A percentile compares a stretch with the other conserved stretches of the same genome.
Evolutionary conservation across 2,797 vertebrate genomes (phyloP).

Genomic region (Vireo griseus): DNA sequence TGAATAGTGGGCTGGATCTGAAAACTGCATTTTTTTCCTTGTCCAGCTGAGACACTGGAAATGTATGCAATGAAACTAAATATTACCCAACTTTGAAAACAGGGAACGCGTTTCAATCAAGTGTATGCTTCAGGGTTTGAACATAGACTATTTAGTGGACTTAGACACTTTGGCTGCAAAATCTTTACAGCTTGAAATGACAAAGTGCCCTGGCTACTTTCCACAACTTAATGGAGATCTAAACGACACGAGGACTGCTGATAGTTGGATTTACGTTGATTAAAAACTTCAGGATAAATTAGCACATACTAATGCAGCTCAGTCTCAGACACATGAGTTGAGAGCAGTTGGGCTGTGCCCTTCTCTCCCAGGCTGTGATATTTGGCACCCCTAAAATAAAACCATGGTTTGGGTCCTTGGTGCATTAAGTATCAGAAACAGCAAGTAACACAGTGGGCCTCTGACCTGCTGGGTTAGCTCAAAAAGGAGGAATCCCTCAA

Average conservation of each 20-base stretch:
- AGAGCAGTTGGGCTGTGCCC: neutral
- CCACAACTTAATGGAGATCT: neutral
- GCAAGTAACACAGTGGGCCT: neutral
- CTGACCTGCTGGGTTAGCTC: neutral
- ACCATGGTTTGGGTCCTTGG: neutral
- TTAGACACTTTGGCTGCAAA: neutral
- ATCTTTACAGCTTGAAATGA: neutral
- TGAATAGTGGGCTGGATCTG: neutral
- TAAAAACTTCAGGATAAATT: neutral
- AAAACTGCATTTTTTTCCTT: neutral
- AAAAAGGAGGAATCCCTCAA: neutral
- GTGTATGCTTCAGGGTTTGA: neutral
- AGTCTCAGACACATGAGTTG: rapidly evolving
- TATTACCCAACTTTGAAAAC: neutral
- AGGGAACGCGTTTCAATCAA: neutral
- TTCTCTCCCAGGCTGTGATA: neutral
- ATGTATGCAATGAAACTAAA: neutral
- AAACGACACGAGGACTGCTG: neutral
- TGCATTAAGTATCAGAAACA: neutral
- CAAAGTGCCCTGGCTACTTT: neutral
- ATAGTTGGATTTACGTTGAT: neutral
- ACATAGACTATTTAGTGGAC: neutral
- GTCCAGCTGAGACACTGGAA: neutral
- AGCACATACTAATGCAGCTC: neutral
- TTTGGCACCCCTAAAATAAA: neutral